These are phyloP conservation scores for Desmodus rotundus DNA, from an alignment of 2,113 vertebrate species.

Conservation along the genomic window DNA sequence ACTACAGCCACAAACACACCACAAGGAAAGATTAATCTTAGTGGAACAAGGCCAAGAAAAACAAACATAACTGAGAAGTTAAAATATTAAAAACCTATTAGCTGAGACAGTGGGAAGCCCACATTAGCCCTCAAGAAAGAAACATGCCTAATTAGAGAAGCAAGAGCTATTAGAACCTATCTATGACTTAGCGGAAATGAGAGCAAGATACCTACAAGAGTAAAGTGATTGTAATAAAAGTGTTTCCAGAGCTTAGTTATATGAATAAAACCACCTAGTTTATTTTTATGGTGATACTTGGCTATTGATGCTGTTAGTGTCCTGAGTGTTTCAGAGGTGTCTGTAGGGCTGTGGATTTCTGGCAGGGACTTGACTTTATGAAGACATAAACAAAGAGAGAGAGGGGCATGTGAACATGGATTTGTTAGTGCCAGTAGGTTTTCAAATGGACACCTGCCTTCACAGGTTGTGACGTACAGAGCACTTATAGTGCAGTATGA, in stretches of 20 bases:
- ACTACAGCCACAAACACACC: slow-evolving; percentile 9
- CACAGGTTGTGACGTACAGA: neutral
- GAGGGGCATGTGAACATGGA: neutral
- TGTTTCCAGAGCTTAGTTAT: neutral
- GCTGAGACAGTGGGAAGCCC: slow-evolving; percentile 34
- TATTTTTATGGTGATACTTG: neutral
- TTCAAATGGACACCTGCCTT: neutral
- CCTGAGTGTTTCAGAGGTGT: neutral
- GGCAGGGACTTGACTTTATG: neutral
- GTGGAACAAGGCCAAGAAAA: slow-evolving; percentile 43
- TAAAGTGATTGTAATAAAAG: neutral
- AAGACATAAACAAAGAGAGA: neutral
- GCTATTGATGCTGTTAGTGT: neutral
- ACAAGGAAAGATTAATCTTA: slow-evolving; percentile 46
- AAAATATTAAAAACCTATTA: slow-evolving; percentile 65
- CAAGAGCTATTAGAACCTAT: neutral
- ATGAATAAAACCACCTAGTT: neutral
- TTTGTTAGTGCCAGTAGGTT: neutral
- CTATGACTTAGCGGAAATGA: neutral
- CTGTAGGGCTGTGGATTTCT: neutral
- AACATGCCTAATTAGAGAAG: slow-evolving; percentile 23
- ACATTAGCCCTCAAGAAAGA: neutral
- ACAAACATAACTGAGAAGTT: slow-evolving; percentile 23
- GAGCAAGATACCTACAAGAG: neutral
- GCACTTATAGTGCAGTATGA: neutral